Percentiles rank a stretch among this genome's conserved stretches.
These are phyloP conservation scores for Aplysina aerophoba DNA, from an alignment of 37 sponge, comb jelly and placozoan species.

Conservation along the genomic window DNA sequence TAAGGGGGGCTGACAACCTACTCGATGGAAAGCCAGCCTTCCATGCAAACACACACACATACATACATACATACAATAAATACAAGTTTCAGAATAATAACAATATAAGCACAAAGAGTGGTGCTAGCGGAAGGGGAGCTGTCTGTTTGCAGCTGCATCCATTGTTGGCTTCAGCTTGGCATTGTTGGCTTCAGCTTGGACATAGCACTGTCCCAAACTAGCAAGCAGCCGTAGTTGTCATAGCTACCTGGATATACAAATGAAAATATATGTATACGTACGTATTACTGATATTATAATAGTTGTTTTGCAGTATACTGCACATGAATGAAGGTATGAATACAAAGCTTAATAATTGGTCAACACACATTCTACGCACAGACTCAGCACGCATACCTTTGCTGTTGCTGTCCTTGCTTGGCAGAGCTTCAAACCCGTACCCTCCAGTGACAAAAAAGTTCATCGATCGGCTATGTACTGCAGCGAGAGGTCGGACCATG, in stretches of 20 bases:
- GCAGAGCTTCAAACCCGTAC: conserved; percentile 57
- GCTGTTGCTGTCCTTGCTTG: not conserved
- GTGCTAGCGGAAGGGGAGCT: conserved; percentile 33
- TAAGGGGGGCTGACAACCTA: not conserved
- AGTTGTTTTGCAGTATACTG: too few relatives aligned
- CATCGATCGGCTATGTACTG: conserved; percentile 43
- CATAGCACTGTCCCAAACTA: conserved; percentile 81
- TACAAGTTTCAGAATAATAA: too few relatives aligned
- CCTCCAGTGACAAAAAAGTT: conserved; percentile 57
- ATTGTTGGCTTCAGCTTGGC: conserved; percentile 45
- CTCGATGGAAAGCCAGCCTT: not conserved
- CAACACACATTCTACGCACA: too few relatives aligned
- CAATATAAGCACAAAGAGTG: not conserved
- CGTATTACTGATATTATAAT: too few relatives aligned
- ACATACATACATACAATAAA: conserved; percentile 20
- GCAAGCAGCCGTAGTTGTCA: conserved; percentile 59
- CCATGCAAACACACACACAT: conserved; percentile 31
- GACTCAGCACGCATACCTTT: not conserved
- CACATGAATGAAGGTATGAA: too few relatives aligned
- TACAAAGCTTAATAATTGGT: too few relatives aligned
- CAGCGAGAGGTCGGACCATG: not conserved
- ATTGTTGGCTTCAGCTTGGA: conserved; percentile 45
- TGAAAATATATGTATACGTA: too few relatives aligned
- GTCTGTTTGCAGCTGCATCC: conserved; percentile 32
- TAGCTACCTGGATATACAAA: conserved; percentile 11